These are phyloP conservation scores for Acromyrmex charruanus DNA, from an alignment of 1,140 invertebrate species.

Conservation along the genomic window DNA sequence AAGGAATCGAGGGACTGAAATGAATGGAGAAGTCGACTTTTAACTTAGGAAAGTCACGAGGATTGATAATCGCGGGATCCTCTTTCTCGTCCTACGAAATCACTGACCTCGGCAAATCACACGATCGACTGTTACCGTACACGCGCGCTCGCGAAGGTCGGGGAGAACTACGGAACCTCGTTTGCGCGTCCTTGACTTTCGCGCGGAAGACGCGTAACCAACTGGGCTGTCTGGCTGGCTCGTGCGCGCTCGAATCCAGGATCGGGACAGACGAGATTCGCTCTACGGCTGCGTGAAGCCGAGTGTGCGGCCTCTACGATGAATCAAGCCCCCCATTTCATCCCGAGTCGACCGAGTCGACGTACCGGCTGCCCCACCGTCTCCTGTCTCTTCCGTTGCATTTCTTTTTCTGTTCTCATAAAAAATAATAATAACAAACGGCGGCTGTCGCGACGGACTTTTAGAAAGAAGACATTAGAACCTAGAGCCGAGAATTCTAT, in stretches of 20 bases:
- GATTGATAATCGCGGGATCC: not conserved
- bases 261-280: constrained; percentile 75
- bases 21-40: not conserved
- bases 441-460: not conserved
- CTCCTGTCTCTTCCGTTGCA: constrained; percentile 31
- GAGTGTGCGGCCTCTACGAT: constrained; percentile 74
- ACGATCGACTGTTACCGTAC: constrained; percentile 41
- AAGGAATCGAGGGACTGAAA: not conserved
- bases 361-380: constrained; percentile 49
- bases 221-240: constrained; percentile 29
- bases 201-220: constrained; percentile 75
- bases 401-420: constrained; percentile 46
- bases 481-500: constrained; percentile 3
- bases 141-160: constrained; percentile 62
- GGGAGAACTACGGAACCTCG: constrained; percentile 55
- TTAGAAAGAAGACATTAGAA: not conserved
- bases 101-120: constrained; percentile 35
- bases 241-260: constrained; percentile 69
- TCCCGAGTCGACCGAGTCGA: constrained; percentile 70
- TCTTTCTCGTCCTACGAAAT: constrained; percentile 19
- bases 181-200: constrained; percentile 75
- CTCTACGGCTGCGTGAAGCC: constrained; percentile 77
- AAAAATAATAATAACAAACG: constrained; percentile 20
- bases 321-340: constrained; percentile 78
- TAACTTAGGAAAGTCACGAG: not conserved